Evolutionary conservation across 2,888 invertebrate species (phyloP), one percentile per base, ranked within the genome.

Genomic region (Campoplex capitator): DNA sequence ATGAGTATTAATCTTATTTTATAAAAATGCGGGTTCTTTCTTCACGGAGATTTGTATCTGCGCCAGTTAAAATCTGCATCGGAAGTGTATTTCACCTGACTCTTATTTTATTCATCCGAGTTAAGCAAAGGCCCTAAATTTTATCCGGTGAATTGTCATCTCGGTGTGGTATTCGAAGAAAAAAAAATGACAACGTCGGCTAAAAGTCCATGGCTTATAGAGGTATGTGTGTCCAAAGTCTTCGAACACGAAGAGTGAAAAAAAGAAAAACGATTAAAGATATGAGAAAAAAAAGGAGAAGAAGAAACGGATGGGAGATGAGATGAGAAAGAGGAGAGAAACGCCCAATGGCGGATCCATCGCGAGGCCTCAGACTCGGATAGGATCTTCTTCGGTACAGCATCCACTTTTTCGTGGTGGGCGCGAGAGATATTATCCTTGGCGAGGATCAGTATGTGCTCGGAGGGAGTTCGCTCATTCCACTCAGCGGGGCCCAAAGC

Each of bases 281-380:
- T 13, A 8, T 23, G 42, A 45, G 81, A 74, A 48, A 74, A 48
- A 74, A 28, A 48, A 68, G 28, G 45, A 82, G 51, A 62, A 45
- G 54, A 38, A 73, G 77, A n/a, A 65, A 45, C n/a, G 54, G 23
- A 67, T 48, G 51, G 38, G 76, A 56, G 35, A 70, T n/a, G 58
- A 54, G 18, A 51, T 54, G 74, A 70, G 74, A 65, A 76, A 74
- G 68, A 48, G 32, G 62, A 70, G 68, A 85, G 83, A 65, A 81
- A 78, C 88, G 86, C 81, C 88, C 84, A 88, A 78, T 76, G 86
- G 81, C 70, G 77, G 70, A 86, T 81, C 68, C 74, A 80, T 86
- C 84, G 81, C 84, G 81, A 75, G 73, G 58, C 56, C 75, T n/a
- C 45, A 45, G 78, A 58, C 77, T 74, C 77, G 84, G 84, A 87